Evolutionary conservation across 2,113 vertebrate genomes (phyloP).

Genomic region (Gavialis gangeticus): DNA sequence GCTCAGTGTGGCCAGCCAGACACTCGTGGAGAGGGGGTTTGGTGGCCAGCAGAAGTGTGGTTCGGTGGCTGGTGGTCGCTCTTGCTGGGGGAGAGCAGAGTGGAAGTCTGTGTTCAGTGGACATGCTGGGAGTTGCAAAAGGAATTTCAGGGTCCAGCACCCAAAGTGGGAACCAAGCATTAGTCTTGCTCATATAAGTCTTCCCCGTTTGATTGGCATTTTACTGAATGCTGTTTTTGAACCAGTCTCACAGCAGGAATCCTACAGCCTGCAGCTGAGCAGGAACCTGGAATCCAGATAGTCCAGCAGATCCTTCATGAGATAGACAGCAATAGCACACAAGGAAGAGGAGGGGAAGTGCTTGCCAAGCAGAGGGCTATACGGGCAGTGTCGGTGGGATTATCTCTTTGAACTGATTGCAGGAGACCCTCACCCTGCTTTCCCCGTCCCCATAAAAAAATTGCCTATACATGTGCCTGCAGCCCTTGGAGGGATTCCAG

Average conservation of each 20-base stretch:
- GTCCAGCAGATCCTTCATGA: constrained; percentile 15
- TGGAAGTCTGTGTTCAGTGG: neutral
- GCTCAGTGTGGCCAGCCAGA: neutral
- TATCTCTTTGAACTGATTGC: neutral
- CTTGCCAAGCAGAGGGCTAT: constrained; percentile 4
- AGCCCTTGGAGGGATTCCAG: neutral
- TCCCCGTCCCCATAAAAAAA: neutral
- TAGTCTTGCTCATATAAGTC: neutral
- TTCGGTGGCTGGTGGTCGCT: neutral
- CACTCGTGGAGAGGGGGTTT: neutral
- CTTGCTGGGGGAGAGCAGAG: neutral
- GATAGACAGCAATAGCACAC: neutral
- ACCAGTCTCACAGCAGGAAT: constrained; percentile 27
- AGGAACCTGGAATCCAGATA: neutral
- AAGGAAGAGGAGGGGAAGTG: neutral
- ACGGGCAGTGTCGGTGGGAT: neutral
- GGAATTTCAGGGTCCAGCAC: neutral
- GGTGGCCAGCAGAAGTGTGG: neutral
- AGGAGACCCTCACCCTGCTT: constrained; percentile 16
- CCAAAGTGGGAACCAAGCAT: constrained; percentile 14
- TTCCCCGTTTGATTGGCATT: constrained; percentile 3
- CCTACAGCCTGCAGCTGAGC: neutral
- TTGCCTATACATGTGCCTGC: neutral
- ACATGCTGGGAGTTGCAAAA: neutral
- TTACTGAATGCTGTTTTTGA: constrained; percentile 41